phyloP scores from a whole-genome alignment of 2,888 invertebrate species.

The Neuroscelio doddi region DNA sequence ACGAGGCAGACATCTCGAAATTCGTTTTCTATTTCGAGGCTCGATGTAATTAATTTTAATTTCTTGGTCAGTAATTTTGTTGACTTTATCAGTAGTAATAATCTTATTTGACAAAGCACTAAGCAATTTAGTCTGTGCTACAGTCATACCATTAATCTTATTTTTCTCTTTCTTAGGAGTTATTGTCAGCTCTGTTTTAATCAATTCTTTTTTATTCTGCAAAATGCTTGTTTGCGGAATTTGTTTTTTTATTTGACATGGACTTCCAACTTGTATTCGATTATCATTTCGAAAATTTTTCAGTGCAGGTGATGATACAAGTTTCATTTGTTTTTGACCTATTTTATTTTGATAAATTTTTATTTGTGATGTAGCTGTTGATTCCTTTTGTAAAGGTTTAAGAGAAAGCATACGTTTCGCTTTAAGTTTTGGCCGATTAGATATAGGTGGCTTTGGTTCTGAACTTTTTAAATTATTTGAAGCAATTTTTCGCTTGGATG shows the following conservation, averaged over 20 bases:
- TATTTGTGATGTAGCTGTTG: conserved; percentile 55
- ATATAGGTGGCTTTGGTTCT: background rate
- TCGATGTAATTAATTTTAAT: background rate
- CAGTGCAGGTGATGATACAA: too few relatives aligned
- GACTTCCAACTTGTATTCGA: too few relatives aligned
- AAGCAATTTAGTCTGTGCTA: too few relatives aligned
- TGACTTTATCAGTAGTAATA: background rate
- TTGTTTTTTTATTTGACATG: background rate
- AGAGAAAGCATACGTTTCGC: conserved; percentile 34
- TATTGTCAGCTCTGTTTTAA: too few relatives aligned
- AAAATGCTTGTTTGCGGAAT: background rate
- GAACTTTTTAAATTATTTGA: too few relatives aligned
- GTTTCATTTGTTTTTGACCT: conserved; percentile 48
- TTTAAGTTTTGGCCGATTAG: conserved; percentile 41
- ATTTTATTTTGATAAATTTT: conserved; percentile 46
- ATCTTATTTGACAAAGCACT: too few relatives aligned
- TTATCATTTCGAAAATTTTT: too few relatives aligned
- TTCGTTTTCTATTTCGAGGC: too few relatives aligned
- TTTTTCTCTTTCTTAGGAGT: too few relatives aligned
- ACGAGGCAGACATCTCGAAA: background rate
- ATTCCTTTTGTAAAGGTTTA: background rate
- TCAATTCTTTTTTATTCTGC: too few relatives aligned
- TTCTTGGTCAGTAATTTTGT: background rate
- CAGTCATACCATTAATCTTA: too few relatives aligned
- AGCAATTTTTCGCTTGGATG: too few relatives aligned